Evolutionary conservation across 2,113 vertebrate genomes (phyloP).

Genomic region (Paradoxurus hermaphroditus): DNA sequence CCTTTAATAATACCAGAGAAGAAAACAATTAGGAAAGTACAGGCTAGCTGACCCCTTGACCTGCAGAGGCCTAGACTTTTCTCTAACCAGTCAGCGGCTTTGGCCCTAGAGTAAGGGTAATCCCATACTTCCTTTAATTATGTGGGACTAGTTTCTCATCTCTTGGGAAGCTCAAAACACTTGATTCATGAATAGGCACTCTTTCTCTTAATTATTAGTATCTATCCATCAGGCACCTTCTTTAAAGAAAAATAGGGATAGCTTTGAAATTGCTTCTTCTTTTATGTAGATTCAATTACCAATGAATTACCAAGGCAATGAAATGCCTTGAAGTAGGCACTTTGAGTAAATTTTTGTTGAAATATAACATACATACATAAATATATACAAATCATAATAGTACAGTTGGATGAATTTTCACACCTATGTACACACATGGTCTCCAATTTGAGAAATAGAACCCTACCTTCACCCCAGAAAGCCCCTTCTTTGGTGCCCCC

Average conservation of each 20-base stretch:
- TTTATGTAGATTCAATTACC: background rate
- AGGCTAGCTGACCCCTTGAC: background rate
- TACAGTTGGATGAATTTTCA: background rate
- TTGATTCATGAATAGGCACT: constrained; percentile 8
- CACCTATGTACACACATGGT: no score
- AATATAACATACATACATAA: background rate
- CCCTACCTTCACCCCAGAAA: background rate
- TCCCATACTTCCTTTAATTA: constrained; percentile 31
- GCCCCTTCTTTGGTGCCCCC: background rate
- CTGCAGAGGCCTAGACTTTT: background rate
- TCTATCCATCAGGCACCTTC: background rate
- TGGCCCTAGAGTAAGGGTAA: background rate
- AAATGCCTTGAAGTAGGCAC: background rate
- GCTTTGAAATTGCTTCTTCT: constrained; percentile 6
- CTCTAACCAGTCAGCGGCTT: background rate
- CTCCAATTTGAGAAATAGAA: background rate
- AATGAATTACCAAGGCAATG: background rate
- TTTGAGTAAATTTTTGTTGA: background rate
- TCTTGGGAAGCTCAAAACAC: background rate
- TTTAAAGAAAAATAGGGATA: background rate
- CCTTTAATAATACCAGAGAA: constrained; percentile 12
- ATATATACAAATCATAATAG: background rate
- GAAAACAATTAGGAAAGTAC: constrained; percentile 27
- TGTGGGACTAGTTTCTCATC: background rate
- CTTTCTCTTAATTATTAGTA: background rate